Conservation (phyloP, 2,888 invertebrate genomes). For the Pristionchus exspectatus region DNA sequence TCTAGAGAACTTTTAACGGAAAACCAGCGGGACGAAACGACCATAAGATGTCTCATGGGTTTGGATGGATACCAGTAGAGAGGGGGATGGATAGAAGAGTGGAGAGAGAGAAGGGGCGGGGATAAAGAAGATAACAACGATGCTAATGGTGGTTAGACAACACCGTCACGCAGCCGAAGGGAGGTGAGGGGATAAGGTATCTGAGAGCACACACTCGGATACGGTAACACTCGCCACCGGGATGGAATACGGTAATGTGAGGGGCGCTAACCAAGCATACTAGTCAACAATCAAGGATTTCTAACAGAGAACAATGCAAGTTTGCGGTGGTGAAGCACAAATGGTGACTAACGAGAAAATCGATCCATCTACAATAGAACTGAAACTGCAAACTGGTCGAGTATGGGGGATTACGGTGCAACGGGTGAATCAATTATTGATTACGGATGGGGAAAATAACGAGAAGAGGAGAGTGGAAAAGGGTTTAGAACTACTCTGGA, state of each 20-base stretch:
- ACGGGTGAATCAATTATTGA: not conserved
- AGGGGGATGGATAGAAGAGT: not conserved
- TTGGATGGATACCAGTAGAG: slow-evolving; percentile 26
- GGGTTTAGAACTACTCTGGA: slow-evolving; percentile 16
- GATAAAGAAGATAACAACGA: slow-evolving; percentile 31
- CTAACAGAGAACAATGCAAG: slow-evolving; percentile 43
- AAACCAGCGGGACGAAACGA: not conserved
- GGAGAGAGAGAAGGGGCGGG: slow-evolving; percentile 21
- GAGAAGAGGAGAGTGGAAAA: not conserved
- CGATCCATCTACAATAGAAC: not conserved
- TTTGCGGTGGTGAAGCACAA: slow-evolving; percentile 17
- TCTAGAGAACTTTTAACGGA: not conserved
- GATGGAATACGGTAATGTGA: not conserved
- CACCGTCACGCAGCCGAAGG: not conserved
- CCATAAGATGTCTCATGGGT: slow-evolving; percentile 45
- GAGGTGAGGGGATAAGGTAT: not conserved
- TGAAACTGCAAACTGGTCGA: not conserved
- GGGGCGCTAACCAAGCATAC: slow-evolving; percentile 41
- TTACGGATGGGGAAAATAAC: not conserved
- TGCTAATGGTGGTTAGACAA: slow-evolving; percentile 29
- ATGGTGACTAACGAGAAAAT: slow-evolving; percentile 4
- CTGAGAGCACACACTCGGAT: not conserved
- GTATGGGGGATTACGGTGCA: slow-evolving; percentile 1
- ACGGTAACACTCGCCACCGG: not conserved
- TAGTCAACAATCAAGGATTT: slow-evolving; percentile 47